These are phyloP conservation scores for Tenthredo mesomela DNA, from an alignment of 2,888 invertebrate genomes.

Conservation along the genomic window DNA sequence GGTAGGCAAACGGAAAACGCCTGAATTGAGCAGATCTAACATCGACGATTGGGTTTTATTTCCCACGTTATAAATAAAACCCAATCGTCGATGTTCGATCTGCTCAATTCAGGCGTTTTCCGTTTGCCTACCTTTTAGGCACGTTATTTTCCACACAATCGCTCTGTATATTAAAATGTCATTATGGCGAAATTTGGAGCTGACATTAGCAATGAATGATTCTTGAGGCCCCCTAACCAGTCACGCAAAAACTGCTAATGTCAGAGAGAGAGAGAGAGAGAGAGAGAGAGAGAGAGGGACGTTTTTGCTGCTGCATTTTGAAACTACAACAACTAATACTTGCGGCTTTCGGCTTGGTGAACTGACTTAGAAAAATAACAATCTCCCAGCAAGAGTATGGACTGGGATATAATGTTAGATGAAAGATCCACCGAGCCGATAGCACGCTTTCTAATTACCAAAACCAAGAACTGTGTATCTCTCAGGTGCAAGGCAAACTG, in stretches of 20 bases:
- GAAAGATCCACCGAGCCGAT: background rate
- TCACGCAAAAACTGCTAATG: background rate
- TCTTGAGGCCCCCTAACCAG: background rate
- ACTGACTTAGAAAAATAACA: background rate
- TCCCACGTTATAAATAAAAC: too few relatives aligned
- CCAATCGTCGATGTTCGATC: too few relatives aligned
- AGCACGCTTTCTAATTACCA: background rate
- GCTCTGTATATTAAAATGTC: slow-evolving; percentile 2
- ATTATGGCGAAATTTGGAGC: slow-evolving; percentile 7
- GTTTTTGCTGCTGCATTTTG: background rate
- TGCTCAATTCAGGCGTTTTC: too few relatives aligned
- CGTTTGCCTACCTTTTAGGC: too few relatives aligned
- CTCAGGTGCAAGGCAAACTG: background rate
- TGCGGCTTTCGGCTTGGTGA: background rate
- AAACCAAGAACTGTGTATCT: background rate
- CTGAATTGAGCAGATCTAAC: too few relatives aligned
- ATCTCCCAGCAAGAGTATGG: slow-evolving; percentile 1
- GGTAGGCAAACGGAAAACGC: too few relatives aligned
- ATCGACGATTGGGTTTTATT: too few relatives aligned
- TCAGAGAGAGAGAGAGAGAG: background rate
- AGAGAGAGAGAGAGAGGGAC: background rate
- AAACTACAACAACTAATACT: background rate
- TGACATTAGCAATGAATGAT: slow-evolving; percentile 6
- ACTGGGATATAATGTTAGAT: slow-evolving; percentile 25
- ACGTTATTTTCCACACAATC: too few relatives aligned